These are phyloP conservation scores for Mormyrus hasselquistii DNA, from an alignment of 2,797 vertebrate genomes.

Conservation along the genomic window DNA sequence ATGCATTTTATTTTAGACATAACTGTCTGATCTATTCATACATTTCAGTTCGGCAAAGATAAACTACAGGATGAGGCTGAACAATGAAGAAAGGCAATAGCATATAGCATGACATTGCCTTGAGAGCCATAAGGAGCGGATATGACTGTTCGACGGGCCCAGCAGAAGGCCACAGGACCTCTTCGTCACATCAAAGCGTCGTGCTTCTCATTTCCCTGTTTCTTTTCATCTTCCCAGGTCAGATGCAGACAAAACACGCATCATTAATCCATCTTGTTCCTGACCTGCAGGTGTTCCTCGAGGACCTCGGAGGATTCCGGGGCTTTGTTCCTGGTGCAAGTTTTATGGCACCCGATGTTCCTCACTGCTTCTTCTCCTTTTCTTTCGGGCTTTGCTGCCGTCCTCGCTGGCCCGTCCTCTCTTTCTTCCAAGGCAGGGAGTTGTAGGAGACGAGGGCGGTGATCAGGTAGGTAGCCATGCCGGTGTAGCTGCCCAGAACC, in stretches of 20 bases:
- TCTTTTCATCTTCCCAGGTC: neutral
- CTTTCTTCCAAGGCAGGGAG: constrained; percentile 58
- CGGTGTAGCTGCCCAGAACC: constrained; percentile 58
- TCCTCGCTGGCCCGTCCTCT: neutral
- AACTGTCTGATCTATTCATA: neutral
- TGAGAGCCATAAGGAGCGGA: neutral
- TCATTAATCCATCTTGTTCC: neutral
- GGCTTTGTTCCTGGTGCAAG: constrained; percentile 4
- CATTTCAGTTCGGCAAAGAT: neutral
- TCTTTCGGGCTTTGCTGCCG: constrained; percentile 23
- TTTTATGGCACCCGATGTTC: neutral
- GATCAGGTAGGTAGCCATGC: constrained; percentile 62
- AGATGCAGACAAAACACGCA: neutral
- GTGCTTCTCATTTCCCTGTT: neutral
- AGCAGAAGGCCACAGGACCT: neutral
- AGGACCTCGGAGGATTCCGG: neutral
- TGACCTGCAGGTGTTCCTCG: neutral
- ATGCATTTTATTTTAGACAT: neutral
- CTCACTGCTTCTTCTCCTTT: constrained; percentile 33
- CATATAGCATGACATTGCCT: neutral
- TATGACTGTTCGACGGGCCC: neutral
- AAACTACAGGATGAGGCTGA: neutral
- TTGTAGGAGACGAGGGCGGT: constrained; percentile 63
- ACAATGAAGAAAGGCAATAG: neutral
- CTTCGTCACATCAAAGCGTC: neutral